Conservation (phyloP, 1,140 invertebrate species). For the Formica selysi region DNA sequence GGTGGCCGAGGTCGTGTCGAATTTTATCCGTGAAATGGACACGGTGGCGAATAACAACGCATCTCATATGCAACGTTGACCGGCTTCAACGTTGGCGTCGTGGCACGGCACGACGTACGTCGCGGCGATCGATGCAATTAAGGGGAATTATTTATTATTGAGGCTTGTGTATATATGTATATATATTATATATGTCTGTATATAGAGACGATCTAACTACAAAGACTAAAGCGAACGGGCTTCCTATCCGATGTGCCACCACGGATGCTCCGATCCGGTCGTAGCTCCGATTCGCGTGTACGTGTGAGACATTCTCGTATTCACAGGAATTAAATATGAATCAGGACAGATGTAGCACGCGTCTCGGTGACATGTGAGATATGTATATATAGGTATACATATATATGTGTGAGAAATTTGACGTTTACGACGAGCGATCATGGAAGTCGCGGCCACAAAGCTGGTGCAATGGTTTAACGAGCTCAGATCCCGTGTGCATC, state of each 20-base stretch:
- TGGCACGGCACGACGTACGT: constrained; percentile 9
- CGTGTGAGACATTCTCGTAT: background rate
- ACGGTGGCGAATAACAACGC: too few relatives aligned
- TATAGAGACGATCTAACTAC: constrained; percentile 15
- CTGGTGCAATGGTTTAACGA: constrained; percentile 81
- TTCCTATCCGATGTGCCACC: background rate
- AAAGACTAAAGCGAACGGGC: too few relatives aligned
- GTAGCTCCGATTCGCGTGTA: background rate
- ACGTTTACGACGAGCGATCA: constrained; percentile 60
- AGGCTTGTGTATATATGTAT: too few relatives aligned
- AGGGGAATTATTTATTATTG: constrained; percentile 54
- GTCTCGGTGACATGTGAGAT: background rate
- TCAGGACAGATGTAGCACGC: background rate
- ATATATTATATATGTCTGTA: too few relatives aligned
- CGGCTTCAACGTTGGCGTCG: background rate
- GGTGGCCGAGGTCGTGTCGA: background rate
- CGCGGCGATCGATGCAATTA: constrained; percentile 56
- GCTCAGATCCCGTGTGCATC: constrained; percentile 78
- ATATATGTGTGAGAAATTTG: background rate
- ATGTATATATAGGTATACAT: too few relatives aligned
- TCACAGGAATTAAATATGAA: background rate
- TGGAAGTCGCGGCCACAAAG: constrained; percentile 78
- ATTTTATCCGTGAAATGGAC: too few relatives aligned
- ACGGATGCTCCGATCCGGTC: background rate
- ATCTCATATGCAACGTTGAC: too few relatives aligned